Percentiles rank a stretch among this genome's conserved stretches.
phyloP scores from a whole-genome alignment of 2,113 vertebrate genomes.

The Oceanites oceanicus region DNA sequence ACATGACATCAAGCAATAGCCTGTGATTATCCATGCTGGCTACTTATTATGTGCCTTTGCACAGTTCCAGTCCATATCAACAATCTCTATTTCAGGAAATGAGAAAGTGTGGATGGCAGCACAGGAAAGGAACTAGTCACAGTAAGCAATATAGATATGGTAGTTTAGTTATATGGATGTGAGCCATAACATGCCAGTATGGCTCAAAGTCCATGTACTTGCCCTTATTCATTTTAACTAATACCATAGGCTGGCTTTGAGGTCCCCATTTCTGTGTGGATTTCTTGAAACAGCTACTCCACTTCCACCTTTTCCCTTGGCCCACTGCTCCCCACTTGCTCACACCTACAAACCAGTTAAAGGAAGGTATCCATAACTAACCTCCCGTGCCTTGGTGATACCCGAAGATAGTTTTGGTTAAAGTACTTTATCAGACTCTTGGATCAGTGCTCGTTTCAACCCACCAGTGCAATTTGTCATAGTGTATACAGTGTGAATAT shows the following conservation, averaged over 20 bases:
- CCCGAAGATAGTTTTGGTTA: background rate
- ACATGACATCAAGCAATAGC: background rate
- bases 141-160: background rate
- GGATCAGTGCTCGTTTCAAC: background rate
- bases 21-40: background rate
- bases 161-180: background rate
- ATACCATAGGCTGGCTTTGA: background rate
- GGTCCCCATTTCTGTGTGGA: background rate
- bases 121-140: background rate
- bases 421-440: background rate
- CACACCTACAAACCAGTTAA: background rate
- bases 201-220: background rate
- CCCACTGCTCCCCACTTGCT: background rate
- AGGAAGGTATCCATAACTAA: background rate
- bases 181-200: background rate
- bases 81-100: background rate
- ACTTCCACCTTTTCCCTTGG: background rate
- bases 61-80: background rate
- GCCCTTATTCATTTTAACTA: background rate
- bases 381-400: background rate
- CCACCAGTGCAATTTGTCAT: background rate
- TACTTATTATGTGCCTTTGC: background rate
- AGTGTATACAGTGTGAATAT: background rate
- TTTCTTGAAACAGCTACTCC: background rate
- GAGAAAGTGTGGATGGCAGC: background rate